Percentiles rank a stretch among this genome's conserved stretches.
Conservation (phyloP, 2,888 invertebrate genomes). For the Anthophora plumipes region DNA sequence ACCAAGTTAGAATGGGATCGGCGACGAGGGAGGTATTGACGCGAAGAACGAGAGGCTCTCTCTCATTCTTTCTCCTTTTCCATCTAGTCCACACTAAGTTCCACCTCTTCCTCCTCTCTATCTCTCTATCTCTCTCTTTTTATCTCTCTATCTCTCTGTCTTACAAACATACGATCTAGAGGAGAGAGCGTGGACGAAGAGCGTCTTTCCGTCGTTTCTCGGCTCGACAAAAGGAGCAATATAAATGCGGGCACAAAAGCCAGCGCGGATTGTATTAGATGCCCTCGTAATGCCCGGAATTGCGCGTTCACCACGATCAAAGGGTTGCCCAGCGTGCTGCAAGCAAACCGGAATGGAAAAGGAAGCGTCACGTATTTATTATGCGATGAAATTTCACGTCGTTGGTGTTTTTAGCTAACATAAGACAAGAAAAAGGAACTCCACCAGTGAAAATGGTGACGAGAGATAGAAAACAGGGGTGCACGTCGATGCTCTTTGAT, state of each 20-base stretch:
- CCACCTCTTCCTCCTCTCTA: background rate
- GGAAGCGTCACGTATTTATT: slow-evolving; percentile 19
- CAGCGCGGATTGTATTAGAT: slow-evolving; percentile 70
- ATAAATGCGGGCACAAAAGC: slow-evolving; percentile 66
- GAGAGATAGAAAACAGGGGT: background rate
- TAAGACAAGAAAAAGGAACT: too few species aligned
- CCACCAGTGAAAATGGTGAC: background rate
- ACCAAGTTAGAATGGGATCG: slow-evolving; percentile 63
- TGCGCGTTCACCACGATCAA: slow-evolving; percentile 58
- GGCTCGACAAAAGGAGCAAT: slow-evolving; percentile 55
- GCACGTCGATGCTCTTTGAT: background rate
- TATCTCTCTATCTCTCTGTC: background rate
- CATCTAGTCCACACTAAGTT: background rate
- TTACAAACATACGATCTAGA: background rate
- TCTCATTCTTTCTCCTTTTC: slow-evolving; percentile 25
- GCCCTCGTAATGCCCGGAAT: slow-evolving; percentile 70
- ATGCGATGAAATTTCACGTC: slow-evolving; percentile 7
- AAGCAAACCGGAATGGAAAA: too few species aligned
- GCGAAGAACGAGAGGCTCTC: slow-evolving; percentile 37
- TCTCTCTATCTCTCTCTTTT: background rate
- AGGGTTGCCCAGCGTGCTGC: slow-evolving; percentile 12
- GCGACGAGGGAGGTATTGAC: slow-evolving; percentile 60
- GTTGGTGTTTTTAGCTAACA: slow-evolving; percentile 5
- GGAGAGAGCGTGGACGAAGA: slow-evolving; percentile 18
- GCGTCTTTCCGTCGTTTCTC: slow-evolving; percentile 18